Percentiles rank a stretch among this genome's conserved stretches.
Evolutionary conservation across 2,113 vertebrate species (phyloP).

Genomic region (Clarias gariepinus): DNA sequence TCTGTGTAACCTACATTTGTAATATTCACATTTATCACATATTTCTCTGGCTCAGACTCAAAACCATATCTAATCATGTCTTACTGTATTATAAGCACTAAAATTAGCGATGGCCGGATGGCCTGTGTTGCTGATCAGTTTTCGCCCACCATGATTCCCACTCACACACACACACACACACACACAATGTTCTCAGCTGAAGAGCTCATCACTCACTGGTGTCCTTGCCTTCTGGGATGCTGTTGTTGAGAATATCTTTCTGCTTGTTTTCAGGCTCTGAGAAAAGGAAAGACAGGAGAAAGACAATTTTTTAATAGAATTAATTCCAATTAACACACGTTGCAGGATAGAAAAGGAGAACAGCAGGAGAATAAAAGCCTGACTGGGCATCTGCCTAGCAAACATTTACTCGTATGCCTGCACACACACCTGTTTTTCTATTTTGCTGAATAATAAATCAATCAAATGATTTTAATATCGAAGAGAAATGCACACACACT

Average conservation of each 20-base stretch:
- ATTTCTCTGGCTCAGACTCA: not conserved
- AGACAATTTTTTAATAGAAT: not conserved
- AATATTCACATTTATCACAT: not conserved
- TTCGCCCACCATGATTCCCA: not conserved
- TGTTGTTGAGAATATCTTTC: conserved; percentile 61
- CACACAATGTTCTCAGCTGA: not conserved
- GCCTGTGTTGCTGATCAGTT: not conserved
- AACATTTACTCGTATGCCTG: not conserved
- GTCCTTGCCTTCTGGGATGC: conserved; percentile 53
- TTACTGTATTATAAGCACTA: not conserved
- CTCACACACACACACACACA: conserved; percentile 15
- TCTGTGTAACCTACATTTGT: not conserved
- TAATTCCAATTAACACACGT: conserved; percentile 61
- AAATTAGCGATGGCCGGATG: not conserved
- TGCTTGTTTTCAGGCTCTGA: conserved; percentile 59
- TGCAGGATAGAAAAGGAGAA: conserved; percentile 64
- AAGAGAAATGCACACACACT: conserved; percentile 8
- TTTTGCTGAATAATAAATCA: conserved; percentile 73
- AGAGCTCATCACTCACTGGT: conserved; percentile 44
- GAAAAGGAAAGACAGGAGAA: not conserved
- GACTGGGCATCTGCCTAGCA: conserved; percentile 59
- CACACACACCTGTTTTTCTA: conserved; percentile 38
- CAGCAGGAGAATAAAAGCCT: conserved; percentile 55
- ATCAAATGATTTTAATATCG: conserved; percentile 68
- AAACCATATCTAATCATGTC: not conserved